Conservation (phyloP, 2,888 invertebrate genomes). For the Diplolepis rosae region DNA sequence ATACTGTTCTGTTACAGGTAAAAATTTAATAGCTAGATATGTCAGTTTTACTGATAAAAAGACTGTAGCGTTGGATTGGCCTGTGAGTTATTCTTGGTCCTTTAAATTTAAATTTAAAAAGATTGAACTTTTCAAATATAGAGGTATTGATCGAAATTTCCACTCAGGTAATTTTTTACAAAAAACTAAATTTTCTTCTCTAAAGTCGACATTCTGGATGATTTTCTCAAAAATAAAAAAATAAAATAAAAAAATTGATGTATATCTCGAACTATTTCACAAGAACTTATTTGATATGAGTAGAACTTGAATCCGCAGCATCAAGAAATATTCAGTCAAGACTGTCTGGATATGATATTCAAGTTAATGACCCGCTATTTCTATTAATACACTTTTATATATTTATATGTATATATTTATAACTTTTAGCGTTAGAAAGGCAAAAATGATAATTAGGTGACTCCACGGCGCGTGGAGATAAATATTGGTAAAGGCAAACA, state of each 20-base stretch:
- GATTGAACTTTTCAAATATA: no score
- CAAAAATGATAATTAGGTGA: slow-evolving; percentile 43
- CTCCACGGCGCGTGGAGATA: slow-evolving; percentile 34
- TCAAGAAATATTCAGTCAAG: slow-evolving; percentile 36
- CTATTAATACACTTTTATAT: slow-evolving; percentile 29
- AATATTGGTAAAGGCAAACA: slow-evolving; percentile 46
- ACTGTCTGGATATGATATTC: slow-evolving; percentile 47
- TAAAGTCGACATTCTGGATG: background rate
- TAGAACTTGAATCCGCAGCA: background rate
- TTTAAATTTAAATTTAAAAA: no score
- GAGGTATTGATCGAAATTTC: no score
- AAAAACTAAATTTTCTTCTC: background rate
- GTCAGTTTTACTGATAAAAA: no score
- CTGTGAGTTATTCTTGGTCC: no score
- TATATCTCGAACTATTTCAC: background rate
- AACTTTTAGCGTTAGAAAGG: slow-evolving; percentile 46
- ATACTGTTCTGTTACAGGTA: no score
- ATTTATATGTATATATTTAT: slow-evolving; percentile 35
- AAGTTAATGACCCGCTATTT: slow-evolving; percentile 37
- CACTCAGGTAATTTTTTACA: background rate
- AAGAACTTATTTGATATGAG: background rate
- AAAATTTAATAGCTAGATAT: no score
- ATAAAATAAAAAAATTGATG: background rate
- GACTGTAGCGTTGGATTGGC: no score
- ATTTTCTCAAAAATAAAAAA: background rate